Evolutionary conservation across 53 echinoderm and acorn worm genomes (phyloP), one percentile per base, ranked within the genome.

Genomic region (Stichopus horrens): DNA sequence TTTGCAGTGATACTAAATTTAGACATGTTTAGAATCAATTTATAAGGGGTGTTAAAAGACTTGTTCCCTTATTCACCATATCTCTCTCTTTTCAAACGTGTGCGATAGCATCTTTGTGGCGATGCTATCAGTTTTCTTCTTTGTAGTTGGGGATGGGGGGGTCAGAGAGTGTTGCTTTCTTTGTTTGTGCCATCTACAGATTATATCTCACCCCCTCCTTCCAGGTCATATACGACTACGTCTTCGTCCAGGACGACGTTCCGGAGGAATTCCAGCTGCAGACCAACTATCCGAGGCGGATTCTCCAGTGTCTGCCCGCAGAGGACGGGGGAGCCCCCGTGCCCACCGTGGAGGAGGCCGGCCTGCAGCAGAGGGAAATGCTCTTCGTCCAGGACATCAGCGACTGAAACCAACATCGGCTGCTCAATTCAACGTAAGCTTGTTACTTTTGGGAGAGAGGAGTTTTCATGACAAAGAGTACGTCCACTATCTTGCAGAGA

Each of bases 371-470:
- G 23, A 90, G 90, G 81, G 97, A 97, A 82, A 97, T 95, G 95
- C 74, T 97, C n/a, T 97, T 93, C 80, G 94, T 97, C 53, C 97
- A 97, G 83, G 97, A 97, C 75, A 92, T 95, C 6, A 94, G 96
- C 55, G 96, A 96, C 83, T 96, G 89, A 90, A 16, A 59, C 4
- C 7, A 76, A 16, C 5, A 14, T n/a, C 68, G 1, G 13, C 13
- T 14, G 68, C 11, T 11, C 13, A n/a, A n/a, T 14, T n/a, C 9
- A 74, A 23, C 23, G 37, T 4, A 76, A 51, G 77, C 16, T 76
- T 76, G 77, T 9, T 51, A 76, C 37, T 9, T 51, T 51, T 76
- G 16, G 52, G 71, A 18, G 10, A 16, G 63, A 16, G 0, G 63
- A 63, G 37, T 37, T 37, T 37, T 37, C 37, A 37, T 37, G 37